Evolutionary conservation across 2,113 vertebrate genomes (phyloP).

Genomic region (Dasyornis broadbenti): DNA sequence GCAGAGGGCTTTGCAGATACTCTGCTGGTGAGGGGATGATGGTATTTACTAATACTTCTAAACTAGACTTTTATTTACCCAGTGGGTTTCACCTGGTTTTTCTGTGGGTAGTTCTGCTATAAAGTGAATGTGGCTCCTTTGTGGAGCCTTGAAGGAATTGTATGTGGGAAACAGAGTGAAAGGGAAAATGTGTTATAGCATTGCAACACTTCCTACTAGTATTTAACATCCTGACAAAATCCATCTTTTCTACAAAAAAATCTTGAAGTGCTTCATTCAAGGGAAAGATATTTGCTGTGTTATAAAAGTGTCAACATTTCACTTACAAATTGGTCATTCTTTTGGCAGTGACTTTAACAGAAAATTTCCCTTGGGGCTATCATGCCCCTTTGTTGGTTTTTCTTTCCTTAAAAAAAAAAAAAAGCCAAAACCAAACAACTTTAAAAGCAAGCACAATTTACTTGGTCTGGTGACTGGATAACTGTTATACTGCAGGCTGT

Average conservation of each 20-base stretch:
- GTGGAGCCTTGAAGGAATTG: background rate
- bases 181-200: background rate
- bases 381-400: background rate
- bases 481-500: conserved; percentile 6
- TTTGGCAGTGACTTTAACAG: conserved; percentile 44
- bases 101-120: background rate
- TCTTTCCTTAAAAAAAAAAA: background rate
- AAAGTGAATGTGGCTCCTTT: background rate
- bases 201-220: background rate
- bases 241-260: background rate
- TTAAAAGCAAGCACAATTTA: conserved; percentile 41
- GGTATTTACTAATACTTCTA: background rate
- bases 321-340: conserved; percentile 48
- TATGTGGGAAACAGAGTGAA: background rate
- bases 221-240: conserved; percentile 5
- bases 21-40: background rate
- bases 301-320: conserved; percentile 51
- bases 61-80: background rate
- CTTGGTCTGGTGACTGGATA: background rate
- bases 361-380: conserved; percentile 42
- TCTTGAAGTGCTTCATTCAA: conserved; percentile 11
- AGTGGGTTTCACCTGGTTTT: background rate
- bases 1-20: background rate
- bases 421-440: background rate
- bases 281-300: conserved; percentile 15